Evolutionary conservation across 2,888 invertebrate species (phyloP).

Genomic region (Aromia moschata): DNA sequence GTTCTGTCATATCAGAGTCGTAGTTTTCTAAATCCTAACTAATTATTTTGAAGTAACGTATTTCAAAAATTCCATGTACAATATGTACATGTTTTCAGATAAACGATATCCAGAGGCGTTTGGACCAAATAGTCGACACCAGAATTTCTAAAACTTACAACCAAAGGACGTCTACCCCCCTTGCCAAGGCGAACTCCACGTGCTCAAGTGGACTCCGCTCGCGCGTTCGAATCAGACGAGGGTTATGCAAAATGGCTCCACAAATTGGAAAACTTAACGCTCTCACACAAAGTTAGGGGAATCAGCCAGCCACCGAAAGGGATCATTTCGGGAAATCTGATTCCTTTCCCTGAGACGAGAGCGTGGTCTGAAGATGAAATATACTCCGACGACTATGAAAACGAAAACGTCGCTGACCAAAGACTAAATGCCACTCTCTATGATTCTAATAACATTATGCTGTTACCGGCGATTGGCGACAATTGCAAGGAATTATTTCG

Average conservation of each 20-base stretch:
- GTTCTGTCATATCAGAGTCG: too few relatives aligned
- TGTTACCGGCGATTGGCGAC: neutral
- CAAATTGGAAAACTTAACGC: neutral
- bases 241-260: constrained; percentile 8
- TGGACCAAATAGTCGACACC: neutral
- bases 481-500: neutral
- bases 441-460: too few relatives aligned
- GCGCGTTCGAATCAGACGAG: neutral
- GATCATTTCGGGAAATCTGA: constrained; percentile 9
- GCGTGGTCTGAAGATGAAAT: too few relatives aligned
- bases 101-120: constrained; percentile 4
- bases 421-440: too few relatives aligned
- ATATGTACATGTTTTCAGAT: neutral
- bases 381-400: too few relatives aligned
- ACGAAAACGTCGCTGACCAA: too few relatives aligned
- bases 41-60: too few relatives aligned
- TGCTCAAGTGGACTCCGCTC: neutral
- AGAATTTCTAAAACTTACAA: neutral
- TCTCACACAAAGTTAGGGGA: constrained; percentile 8
- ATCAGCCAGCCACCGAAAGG: neutral
- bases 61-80: too few relatives aligned
- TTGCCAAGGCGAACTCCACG: neutral
- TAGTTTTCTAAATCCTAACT: too few relatives aligned
- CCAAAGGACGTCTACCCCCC: constrained; percentile 11
- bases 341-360: neutral